These are phyloP conservation scores for Temnothorax curvispinosus DNA, from an alignment of 1,140 invertebrate genomes.

Conservation along the genomic window DNA sequence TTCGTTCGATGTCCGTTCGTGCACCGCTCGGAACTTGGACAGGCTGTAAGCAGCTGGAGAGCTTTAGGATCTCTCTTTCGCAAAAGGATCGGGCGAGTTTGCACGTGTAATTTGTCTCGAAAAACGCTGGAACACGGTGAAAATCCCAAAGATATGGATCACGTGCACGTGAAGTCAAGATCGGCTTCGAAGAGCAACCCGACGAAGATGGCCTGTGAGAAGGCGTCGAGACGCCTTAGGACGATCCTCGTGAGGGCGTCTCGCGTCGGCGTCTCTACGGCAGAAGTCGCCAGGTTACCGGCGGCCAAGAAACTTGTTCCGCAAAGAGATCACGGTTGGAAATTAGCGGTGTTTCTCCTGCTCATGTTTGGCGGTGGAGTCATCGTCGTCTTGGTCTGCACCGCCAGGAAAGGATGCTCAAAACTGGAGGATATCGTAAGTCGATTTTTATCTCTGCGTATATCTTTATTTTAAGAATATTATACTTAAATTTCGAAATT, in stretches of 20 bases:
- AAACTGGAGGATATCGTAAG: conserved; percentile 84
- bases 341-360: conserved; percentile 81
- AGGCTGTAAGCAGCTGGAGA: neutral
- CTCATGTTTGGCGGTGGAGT: conserved; percentile 82
- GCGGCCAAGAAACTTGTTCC: conserved; percentile 81
- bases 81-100: neutral
- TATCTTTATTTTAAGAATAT: neutral
- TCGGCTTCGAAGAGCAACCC: conserved; percentile 78
- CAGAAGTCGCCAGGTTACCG: conserved; percentile 79
- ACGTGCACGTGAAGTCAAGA: conserved; percentile 79
- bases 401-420: conserved; percentile 82
- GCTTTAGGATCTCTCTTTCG: neutral
- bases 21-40: neutral
- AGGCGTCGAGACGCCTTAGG: conserved; percentile 80
- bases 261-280: conserved; percentile 78
- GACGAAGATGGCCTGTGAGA: conserved; percentile 83
- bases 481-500: neutral
- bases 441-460: conserved; percentile 48
- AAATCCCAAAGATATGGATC: conserved; percentile 74
- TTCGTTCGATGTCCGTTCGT: conserved; percentile 42
- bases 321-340: conserved; percentile 83
- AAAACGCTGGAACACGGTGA: neutral
- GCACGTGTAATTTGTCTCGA: neutral
- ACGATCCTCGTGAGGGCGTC: conserved; percentile 82
- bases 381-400: conserved; percentile 83